Conservation (phyloP, 2,113 vertebrate genomes). For the Caloenas nicobarica region DNA sequence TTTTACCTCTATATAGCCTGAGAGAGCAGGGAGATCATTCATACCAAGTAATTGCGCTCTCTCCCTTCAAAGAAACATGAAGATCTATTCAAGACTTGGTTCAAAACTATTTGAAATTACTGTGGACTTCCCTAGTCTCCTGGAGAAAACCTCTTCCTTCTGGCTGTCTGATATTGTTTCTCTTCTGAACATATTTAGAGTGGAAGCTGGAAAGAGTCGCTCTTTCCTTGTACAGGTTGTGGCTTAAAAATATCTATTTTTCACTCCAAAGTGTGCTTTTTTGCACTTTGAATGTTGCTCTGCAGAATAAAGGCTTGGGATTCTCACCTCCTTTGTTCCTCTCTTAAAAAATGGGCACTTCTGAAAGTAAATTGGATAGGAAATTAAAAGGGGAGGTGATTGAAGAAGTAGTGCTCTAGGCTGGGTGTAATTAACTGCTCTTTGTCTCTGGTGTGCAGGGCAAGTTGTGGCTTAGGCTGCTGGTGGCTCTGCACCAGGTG, state of each 20-base stretch:
- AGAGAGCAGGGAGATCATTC: background rate
- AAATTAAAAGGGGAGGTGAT: background rate
- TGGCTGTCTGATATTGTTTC: background rate
- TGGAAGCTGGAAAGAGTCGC: background rate
- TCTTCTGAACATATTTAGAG: background rate
- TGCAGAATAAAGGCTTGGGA: background rate
- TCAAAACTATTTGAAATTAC: background rate
- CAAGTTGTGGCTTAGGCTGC: background rate
- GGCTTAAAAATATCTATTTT: background rate
- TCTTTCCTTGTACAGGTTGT: background rate
- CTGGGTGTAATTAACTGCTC: slow-evolving; percentile 7
- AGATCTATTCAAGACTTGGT: background rate
- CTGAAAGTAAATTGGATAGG: background rate
- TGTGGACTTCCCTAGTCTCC: background rate
- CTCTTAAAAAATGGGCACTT: background rate
- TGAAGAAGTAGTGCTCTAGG: background rate
- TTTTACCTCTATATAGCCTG: background rate
- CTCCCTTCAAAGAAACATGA: fast-evolving
- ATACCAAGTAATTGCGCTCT: background rate
- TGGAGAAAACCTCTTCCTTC: background rate
- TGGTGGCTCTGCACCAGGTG: background rate
- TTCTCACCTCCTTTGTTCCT: background rate
- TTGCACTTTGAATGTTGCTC: fast-evolving
- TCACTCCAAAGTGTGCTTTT: fast-evolving
- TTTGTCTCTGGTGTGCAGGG: background rate